Evolutionary conservation across 2,797 vertebrate species (phyloP), one percentile per base, ranked within the genome.

Genomic region (Ataeniobius toweri): DNA sequence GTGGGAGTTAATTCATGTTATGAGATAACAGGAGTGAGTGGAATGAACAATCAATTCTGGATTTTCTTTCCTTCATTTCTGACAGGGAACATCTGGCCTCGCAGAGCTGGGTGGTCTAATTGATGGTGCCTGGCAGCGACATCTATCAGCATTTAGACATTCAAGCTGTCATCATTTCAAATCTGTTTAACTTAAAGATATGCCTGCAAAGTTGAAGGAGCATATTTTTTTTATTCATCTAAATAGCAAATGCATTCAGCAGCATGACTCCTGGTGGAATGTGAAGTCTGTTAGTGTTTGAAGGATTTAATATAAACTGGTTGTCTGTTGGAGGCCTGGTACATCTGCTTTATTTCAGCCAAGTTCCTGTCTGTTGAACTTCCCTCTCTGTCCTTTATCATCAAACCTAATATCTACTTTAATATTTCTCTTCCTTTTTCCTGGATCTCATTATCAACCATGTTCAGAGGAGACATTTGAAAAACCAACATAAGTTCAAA

Each of bases 341-440:
- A 74, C 79, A 20, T 78, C 82, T 88, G 71, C 4, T 12, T 74
- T 81, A 20, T 77, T 13, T 59, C 58, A 28, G 26, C 58, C 56
- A n/a, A 58, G 56, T 76, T 85, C 76, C 83, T 71, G 51, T 84
- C 80, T 78, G 36, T 79, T 76, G 22, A 83, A 83, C 88, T 76
- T 82, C 71, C 55, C 46, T 65, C 14, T 6, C 14, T 31, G 24
- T 3, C 22, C 70, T 9, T 56, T 46, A 69, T 63, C 53, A 71
- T 58, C 55, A 41, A 18, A 26, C 31, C 28, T 44, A 26, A 53
- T 16, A 24, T 24, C 5, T 31, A 44, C 24, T 55, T 12, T 36
- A 36, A 63, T 63, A 4, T 65, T 65, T 65, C 1, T 65, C 7
- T 65, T 65, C 61, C 59, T 31, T 31, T 63, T 65, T 31, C 2